Conservation (phyloP, 2,888 invertebrate species). For the Argyra leucocephala region DNA sequence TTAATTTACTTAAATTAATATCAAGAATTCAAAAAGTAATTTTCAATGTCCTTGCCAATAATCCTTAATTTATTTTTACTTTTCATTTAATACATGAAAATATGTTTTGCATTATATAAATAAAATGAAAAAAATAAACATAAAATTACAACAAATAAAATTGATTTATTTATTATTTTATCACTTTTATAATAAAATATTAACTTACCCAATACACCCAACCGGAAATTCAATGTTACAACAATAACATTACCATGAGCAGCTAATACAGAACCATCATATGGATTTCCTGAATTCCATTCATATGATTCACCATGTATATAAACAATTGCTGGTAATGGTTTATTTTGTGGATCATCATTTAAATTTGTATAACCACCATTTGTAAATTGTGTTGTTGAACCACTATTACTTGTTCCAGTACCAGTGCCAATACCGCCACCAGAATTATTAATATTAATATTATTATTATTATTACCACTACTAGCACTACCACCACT, state of each 20-base stretch:
- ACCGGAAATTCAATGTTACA: conserved; percentile 83
- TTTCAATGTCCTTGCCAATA: no score
- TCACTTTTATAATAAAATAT: background rate
- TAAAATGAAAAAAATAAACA: no score
- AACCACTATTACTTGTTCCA: background rate
- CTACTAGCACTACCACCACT: conserved; percentile 1
- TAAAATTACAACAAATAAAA: no score
- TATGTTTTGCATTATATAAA: no score
- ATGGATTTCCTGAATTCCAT: conserved; percentile 94
- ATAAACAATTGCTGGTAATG: conserved; percentile 75
- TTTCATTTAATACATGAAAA: no score
- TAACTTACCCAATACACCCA: conserved; percentile 76
- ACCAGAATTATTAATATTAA: background rate
- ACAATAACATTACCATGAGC: conserved; percentile 83
- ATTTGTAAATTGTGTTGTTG: conserved; percentile 8
- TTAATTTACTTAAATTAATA: no score
- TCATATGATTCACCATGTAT: conserved; percentile 93
- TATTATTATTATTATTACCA: background rate
- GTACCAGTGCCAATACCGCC: background rate
- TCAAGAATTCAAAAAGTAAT: no score
- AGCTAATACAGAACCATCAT: conserved; percentile 91
- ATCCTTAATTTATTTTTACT: no score
- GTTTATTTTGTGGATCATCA: conserved; percentile 26
- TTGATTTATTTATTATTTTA: no score
- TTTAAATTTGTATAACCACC: conserved; percentile 10